phyloP scores from a whole-genome alignment of 2,113 vertebrate species.

The Pyxicephalus adspersus region DNA sequence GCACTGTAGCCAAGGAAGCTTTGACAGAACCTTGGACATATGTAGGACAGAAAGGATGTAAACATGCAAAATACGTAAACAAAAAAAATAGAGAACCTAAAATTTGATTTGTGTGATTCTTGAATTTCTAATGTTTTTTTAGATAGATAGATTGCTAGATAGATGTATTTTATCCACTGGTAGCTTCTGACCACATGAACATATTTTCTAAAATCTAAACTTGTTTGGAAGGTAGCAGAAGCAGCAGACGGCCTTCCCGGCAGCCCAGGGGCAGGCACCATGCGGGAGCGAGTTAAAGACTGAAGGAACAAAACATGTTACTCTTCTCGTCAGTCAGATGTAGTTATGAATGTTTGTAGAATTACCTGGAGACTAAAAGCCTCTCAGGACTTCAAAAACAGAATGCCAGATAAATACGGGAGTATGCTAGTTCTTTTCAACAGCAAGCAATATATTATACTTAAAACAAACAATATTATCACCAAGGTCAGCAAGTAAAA shows the following conservation, averaged over 20 bases:
- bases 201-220: conserved; percentile 2
- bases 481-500: too few species aligned
- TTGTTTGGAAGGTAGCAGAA: neutral
- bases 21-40: too few species aligned
- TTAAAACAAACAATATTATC: neutral
- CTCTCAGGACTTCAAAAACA: conserved; percentile 10
- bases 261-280: conserved; percentile 16
- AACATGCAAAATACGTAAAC: too few species aligned
- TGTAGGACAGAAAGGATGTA: too few species aligned
- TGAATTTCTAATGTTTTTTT: too few species aligned
- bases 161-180: neutral
- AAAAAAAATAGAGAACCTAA: too few species aligned
- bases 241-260: neutral
- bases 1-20: too few species aligned
- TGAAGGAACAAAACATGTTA: conserved; percentile 27
- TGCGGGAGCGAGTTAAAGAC: conserved; percentile 14
- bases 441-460: neutral
- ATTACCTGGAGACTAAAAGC: conserved; percentile 36
- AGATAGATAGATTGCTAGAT: too few species aligned
- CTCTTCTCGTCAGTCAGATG: conserved; percentile 28
- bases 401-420: conserved; percentile 16
- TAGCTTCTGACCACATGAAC: neutral
- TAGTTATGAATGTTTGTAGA: conserved; percentile 22
- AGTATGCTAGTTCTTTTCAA: neutral
- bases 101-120: too few species aligned